Conservation (phyloP, 1,140 invertebrate genomes). For the Zaprionus ghesquierei region DNA sequence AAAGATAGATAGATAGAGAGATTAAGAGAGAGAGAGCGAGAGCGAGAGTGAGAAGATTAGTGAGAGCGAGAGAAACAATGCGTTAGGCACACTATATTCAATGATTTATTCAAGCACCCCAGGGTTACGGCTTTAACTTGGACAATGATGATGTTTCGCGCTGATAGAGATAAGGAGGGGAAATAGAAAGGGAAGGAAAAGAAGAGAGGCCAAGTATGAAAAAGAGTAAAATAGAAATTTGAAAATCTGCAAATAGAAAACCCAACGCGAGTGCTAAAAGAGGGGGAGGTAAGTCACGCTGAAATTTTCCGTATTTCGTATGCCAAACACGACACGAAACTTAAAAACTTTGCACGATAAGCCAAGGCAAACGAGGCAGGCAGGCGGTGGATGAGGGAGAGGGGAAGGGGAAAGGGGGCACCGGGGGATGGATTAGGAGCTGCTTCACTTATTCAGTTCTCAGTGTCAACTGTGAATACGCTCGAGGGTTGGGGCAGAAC, state of each 20-base stretch:
- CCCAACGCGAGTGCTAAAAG: constrained; percentile 6
- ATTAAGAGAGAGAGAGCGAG: not conserved
- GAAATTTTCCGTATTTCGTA: constrained; percentile 60
- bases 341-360: constrained; percentile 77
- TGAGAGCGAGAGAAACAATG: not conserved
- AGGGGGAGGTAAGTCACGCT: constrained; percentile 6
- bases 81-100: constrained; percentile 3
- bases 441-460: constrained; percentile 21
- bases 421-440: constrained; percentile 12
- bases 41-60: too few species aligned
- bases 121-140: constrained; percentile 14
- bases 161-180: not conserved
- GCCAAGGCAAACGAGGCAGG: constrained; percentile 23
- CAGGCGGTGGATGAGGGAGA: not conserved
- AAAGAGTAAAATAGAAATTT: constrained; percentile 41
- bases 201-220: constrained; percentile 34
- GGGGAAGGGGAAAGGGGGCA: constrained; percentile 10
- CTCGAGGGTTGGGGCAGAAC: not conserved
- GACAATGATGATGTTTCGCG: constrained; percentile 7
- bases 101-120: constrained; percentile 18
- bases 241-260: constrained; percentile 66
- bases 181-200: not conserved
- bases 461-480: constrained; percentile 8
- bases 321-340: constrained; percentile 74
- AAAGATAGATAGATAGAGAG: not conserved